Base-by-base conservation (phyloP, 2,888 invertebrate species). In the Chesias legatella region DNA sequence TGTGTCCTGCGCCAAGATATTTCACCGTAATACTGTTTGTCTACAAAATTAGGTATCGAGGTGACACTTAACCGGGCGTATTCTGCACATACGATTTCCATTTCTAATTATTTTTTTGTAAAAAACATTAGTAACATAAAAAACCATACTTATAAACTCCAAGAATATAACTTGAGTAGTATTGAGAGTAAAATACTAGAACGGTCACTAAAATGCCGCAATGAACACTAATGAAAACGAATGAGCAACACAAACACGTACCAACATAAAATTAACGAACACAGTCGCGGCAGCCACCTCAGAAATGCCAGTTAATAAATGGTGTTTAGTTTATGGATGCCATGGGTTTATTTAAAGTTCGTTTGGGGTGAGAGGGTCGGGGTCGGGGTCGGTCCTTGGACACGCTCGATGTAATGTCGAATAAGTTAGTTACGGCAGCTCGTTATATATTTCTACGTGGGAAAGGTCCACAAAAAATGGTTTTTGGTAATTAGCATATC, bases 291-390 rank as follows among this genome's bases (percentile, higher is more conserved):
- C 43, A 40, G 48, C 42, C 50, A 53, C 48, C 67, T 70, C 59
- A 66, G 64, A 72, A 74, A 73, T 71, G 68, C 59, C 53, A 53
- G 63, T 63, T 71, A 76, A 75, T 74, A 68, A 74, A 64, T 67
- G 63, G 62, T 62, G 65, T 64, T 74, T 71, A 72, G 64, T 72
- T 76, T 66, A 70, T 70, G 71, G 66, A 65, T 63, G 65, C 66
- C 64, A 63, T 67, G 60, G 64, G 62, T 63, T 58, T 72, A 70
- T 70, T 73, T 66, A 73, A 67, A 68, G 67, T 69, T 73, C 64
- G 65, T 69, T 67, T 63, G 54, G 62, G 51, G 52, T 38, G 48
- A 50, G 36, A 34, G 39, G 47, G 43, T 30, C 36, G 44, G 37
- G 33, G 44, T 43, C 41, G 39, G 21, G n/a, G 13, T 5, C 13